Conservation (phyloP, 2,888 invertebrate species). For the Seira sanloemensis region DNA sequence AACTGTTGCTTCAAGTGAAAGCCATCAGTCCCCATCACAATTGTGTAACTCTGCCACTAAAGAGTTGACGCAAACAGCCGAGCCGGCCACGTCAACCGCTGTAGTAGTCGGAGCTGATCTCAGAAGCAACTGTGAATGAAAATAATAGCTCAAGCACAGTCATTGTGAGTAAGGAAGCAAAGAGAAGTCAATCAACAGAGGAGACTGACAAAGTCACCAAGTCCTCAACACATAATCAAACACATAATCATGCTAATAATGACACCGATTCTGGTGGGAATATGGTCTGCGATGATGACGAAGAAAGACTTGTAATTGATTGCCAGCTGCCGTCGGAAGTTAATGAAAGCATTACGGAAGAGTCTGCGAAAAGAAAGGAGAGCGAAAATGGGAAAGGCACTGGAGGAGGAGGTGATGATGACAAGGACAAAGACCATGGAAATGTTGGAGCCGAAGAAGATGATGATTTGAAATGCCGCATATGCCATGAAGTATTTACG, state of each 20-base stretch:
- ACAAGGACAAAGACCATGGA: neutral
- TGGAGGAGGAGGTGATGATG: neutral
- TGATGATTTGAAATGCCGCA: conserved; percentile 52
- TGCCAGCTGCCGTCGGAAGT: no score
- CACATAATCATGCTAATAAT: neutral
- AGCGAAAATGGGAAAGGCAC: neutral
- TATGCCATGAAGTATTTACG: conserved; percentile 59
- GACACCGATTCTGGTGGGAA: neutral
- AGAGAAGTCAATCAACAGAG: neutral
- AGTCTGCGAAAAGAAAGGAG: neutral
- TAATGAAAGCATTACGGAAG: neutral
- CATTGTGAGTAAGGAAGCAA: neutral
- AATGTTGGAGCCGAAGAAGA: conserved; percentile 1
- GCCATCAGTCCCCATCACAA: no score
- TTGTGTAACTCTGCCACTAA: no score
- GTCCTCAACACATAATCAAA: no score
- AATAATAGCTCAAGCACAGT: neutral
- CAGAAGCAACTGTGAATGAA: neutral
- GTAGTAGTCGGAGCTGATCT: neutral
- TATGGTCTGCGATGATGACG: conserved; percentile 27
- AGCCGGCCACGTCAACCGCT: neutral
- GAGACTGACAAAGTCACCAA: neutral
- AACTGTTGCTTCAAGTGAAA: neutral
- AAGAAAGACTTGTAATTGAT: conserved; percentile 24
- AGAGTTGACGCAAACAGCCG: neutral